These are phyloP conservation scores for Poeciliopsis gracilis DNA, from an alignment of 2,797 vertebrate species.

Conservation along the genomic window DNA sequence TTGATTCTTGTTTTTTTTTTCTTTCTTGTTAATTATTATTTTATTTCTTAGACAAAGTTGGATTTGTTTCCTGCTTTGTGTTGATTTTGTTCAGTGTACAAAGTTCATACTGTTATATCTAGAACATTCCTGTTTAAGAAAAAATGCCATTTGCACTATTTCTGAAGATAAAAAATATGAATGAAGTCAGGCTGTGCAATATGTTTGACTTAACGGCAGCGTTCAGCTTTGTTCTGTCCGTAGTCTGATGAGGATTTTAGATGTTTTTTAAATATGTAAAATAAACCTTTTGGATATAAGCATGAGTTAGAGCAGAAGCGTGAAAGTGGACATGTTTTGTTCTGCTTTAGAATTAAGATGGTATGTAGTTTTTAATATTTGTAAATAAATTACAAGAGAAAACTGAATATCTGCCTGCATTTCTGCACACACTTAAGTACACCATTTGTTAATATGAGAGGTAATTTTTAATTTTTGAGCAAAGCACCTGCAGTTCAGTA, in stretches of 20 bases:
- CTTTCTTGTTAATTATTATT: constrained; percentile 74
- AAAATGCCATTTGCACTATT: constrained; percentile 96
- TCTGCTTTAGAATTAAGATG: constrained; percentile 64
- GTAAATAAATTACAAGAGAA: constrained; percentile 77
- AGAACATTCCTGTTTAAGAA: constrained; percentile 95
- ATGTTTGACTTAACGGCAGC: constrained; percentile 88
- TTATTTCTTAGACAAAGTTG: constrained; percentile 75
- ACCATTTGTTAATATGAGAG: not conserved
- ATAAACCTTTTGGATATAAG: constrained; percentile 93
- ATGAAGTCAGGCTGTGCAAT: constrained; percentile 98
- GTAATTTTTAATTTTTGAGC: not conserved
- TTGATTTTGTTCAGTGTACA: constrained; percentile 88
- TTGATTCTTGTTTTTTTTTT: constrained; percentile 63
- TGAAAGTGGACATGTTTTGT: constrained; percentile 81
- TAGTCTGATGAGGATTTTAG: constrained; percentile 94
- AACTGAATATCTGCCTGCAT: constrained; percentile 46
- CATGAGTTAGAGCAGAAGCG: constrained; percentile 88
- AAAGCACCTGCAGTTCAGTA: not conserved
- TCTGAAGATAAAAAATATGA: constrained; percentile 84
- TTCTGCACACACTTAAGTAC: constrained; percentile 35
- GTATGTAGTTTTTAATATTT: constrained; percentile 81
- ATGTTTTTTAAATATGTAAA: constrained; percentile 99
- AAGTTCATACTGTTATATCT: constrained; percentile 78
- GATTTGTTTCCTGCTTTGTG: constrained; percentile 70
- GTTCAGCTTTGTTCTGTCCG: constrained; percentile 92